phyloP scores from a whole-genome alignment of 2,888 invertebrate genomes.

The Halictus quadricinctus region DNA sequence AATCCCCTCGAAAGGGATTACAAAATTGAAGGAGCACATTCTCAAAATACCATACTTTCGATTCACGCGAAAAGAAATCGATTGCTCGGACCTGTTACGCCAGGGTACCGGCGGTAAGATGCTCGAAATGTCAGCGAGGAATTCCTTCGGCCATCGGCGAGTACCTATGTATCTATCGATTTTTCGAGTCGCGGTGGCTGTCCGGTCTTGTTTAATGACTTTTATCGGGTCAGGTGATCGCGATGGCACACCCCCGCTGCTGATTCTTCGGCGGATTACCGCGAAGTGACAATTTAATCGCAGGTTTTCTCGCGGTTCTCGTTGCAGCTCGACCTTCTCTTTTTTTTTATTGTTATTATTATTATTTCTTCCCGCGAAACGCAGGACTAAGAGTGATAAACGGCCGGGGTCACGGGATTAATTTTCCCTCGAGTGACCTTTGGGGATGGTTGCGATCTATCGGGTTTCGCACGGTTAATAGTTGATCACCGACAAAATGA shows the following conservation, averaged over 20 bases:
- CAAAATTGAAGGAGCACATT: neutral
- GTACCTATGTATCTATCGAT: constrained; percentile 33
- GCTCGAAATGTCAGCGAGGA: neutral
- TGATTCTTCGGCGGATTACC: constrained; percentile 47
- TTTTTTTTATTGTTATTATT: no score
- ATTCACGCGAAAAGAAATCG: neutral
- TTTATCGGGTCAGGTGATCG: constrained; percentile 42
- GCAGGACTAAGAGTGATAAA: constrained; percentile 5
- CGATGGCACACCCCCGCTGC: constrained; percentile 37
- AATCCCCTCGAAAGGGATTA: neutral
- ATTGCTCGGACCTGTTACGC: neutral
- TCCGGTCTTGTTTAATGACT: constrained; percentile 42
- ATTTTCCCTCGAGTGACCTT: constrained; percentile 40
- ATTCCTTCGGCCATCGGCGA: neutral
- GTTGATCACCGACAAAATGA: neutral
- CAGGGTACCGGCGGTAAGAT: neutral
- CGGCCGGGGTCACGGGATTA: constrained; percentile 34
- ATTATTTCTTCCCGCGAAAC: constrained; percentile 7
- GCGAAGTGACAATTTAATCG: constrained; percentile 56
- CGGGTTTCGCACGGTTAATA: constrained; percentile 22
- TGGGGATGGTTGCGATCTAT: neutral
- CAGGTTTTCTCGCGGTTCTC: constrained; percentile 16
- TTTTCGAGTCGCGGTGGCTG: neutral
- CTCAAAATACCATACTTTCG: neutral
- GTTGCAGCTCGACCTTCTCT: neutral